Percentiles rank a stretch among this genome's conserved stretches.
These are phyloP conservation scores for Leuciscus idus DNA, from an alignment of 2,113 vertebrate genomes.

Conservation along the genomic window DNA sequence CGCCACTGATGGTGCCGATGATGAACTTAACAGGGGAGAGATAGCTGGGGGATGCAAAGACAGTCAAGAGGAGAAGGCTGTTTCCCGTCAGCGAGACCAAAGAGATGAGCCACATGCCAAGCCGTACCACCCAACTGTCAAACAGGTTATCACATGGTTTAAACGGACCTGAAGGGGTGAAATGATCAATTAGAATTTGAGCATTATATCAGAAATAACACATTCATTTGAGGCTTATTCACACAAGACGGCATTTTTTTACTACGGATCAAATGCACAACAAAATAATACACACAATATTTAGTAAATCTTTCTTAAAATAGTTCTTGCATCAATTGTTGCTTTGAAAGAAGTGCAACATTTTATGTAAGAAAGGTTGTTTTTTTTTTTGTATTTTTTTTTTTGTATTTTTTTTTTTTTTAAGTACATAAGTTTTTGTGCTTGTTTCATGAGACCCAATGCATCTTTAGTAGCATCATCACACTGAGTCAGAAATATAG, in stretches of 20 bases:
- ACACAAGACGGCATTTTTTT: not conserved
- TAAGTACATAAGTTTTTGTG: not conserved
- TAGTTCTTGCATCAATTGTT: not conserved
- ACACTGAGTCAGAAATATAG: not conserved
- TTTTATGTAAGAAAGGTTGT: no score
- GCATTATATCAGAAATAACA: not conserved
- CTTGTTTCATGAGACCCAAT: not conserved
- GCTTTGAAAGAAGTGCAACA: no score
- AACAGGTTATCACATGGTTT: constrained; percentile 92
- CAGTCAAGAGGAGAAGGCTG: constrained; percentile 81
- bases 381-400: not conserved
- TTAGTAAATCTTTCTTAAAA: not conserved
- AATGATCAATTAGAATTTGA: not conserved
- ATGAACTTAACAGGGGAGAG: constrained; percentile 88
- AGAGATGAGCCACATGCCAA: constrained; percentile 87
- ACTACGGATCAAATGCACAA: not conserved
- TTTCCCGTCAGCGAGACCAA: constrained; percentile 87
- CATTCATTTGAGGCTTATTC: not conserved
- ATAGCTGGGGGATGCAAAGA: constrained; percentile 82
- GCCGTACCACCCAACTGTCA: constrained; percentile 92
- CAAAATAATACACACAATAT: not conserved
- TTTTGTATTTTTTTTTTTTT: no score
- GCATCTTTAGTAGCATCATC: not conserved
- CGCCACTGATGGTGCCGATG: constrained; percentile 86
- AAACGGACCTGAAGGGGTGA: constrained; percentile 84